Evolutionary conservation across 2,113 vertebrate genomes (phyloP).

Genomic region (Nestor notabilis): DNA sequence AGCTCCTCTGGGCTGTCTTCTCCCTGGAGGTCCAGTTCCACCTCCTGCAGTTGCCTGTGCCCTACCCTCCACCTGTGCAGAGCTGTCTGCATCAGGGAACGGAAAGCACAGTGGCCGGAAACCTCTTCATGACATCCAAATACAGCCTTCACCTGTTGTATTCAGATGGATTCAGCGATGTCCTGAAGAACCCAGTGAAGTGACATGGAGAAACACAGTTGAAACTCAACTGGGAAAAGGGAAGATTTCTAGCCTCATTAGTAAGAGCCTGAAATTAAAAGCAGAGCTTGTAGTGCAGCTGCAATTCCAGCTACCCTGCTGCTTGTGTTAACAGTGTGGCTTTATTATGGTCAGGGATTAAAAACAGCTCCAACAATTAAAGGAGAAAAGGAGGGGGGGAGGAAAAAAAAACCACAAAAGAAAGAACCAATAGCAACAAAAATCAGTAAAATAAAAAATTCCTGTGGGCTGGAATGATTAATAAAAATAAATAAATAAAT

Average conservation of each 20-base stretch:
- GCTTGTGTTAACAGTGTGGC: conserved; percentile 64
- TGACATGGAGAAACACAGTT: background rate
- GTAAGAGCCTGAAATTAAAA: conserved; percentile 61
- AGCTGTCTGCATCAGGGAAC: background rate
- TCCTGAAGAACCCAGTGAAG: background rate
- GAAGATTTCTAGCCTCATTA: conserved; percentile 35
- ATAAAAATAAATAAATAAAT: conserved; percentile 25
- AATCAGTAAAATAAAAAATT: conserved; percentile 31
- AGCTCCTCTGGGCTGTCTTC: background rate
- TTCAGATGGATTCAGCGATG: background rate
- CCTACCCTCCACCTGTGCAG: background rate
- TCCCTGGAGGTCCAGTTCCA: background rate
- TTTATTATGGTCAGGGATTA: conserved; percentile 65
- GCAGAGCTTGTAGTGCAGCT: conserved; percentile 52
- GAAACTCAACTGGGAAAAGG: background rate
- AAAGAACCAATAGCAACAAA: conserved; percentile 15
- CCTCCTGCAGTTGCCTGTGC: background rate
- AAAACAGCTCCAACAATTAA: conserved; percentile 54
- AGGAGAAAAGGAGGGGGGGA: background rate
- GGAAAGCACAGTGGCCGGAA: background rate
- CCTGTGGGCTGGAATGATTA: conserved; percentile 33
- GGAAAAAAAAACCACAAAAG: background rate
- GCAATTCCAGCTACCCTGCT: conserved; percentile 23
- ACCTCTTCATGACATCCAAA: background rate
- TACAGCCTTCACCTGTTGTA: background rate